Conservation (phyloP, 1,140 invertebrate genomes). For the Macrosteles quadrilineatus region DNA sequence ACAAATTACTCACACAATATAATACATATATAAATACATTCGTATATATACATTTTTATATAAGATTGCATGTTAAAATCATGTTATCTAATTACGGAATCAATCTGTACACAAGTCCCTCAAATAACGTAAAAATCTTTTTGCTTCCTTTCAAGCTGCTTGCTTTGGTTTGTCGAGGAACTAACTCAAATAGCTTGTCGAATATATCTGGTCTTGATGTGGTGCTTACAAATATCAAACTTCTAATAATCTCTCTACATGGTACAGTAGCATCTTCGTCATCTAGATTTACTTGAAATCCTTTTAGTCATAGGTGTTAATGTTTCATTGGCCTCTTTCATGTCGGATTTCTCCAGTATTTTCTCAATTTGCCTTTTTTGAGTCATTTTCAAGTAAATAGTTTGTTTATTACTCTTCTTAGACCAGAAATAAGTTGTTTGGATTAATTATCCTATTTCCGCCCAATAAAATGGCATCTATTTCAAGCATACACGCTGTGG, state of each 20-base stretch:
- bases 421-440: too few species aligned
- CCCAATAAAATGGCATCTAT: too few species aligned
- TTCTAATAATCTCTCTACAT: background rate
- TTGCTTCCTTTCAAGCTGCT: background rate
- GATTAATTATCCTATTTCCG: too few species aligned
- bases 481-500: too few species aligned
- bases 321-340: background rate
- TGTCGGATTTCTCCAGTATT: background rate
- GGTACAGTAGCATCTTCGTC: background rate
- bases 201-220: slow-evolving; percentile 4
- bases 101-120: too few species aligned
- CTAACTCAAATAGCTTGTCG: background rate
- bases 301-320: background rate
- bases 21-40: too few species aligned
- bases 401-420: too few species aligned
- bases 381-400: too few species aligned
- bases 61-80: too few species aligned
- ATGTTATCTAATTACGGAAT: too few species aligned
- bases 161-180: background rate
- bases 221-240: background rate
- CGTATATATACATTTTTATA: too few species aligned
- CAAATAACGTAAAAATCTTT: background rate
- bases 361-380: background rate
- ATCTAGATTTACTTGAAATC: background rate
- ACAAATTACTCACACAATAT: too few species aligned